phyloP scores from a whole-genome alignment of 2,113 vertebrate species.

The rat (Rattus norvegicus) region GRCr8 NC_086020.1:51580501-51581000 shows the following conservation, averaged over 20 bases:
- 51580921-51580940: neutral
- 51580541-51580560: neutral
- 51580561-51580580: neutral
- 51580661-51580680: neutral
- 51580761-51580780: neutral
- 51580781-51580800: neutral
- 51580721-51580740: neutral
- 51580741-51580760: neutral
- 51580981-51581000: neutral
- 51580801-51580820: neutral
- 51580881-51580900: neutral
- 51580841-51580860: neutral
- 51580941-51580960: neutral
- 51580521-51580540: neutral
- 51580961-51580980: neutral
- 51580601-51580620: neutral
- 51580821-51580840: neutral
- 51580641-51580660: neutral
- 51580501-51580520: constrained; percentile 86
- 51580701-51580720: neutral
- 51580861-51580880: neutral
- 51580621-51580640: neutral
- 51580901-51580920: neutral
- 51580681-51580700: neutral
- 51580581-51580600: neutral